A percentile compares a stretch with the other conserved stretches of the same genome.
These are phyloP conservation scores for Bradypodion pumilum DNA, from an alignment of 2,797 vertebrate genomes.

Conservation along the genomic window DNA sequence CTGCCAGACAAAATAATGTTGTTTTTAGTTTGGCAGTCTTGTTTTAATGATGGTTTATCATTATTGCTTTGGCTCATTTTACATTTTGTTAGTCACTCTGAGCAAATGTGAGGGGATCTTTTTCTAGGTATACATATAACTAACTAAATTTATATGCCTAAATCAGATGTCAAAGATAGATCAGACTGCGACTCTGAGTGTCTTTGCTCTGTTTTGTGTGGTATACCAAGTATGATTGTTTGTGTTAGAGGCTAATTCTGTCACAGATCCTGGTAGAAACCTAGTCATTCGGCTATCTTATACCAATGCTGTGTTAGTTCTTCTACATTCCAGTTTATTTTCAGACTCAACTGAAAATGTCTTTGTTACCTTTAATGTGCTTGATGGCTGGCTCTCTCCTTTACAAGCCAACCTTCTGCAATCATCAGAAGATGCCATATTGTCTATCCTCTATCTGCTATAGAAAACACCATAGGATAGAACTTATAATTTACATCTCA, in stretches of 20 bases:
- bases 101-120: too few relatives aligned
- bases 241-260: not conserved
- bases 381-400: not conserved
- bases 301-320: not conserved
- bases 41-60: not conserved
- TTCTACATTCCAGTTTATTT: not conserved
- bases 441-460: not conserved
- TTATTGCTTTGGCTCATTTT: not conserved
- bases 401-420: not conserved
- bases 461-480: not conserved
- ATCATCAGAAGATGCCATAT: too few relatives aligned
- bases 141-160: too few relatives aligned
- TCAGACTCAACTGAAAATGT: not conserved
- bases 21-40: not conserved
- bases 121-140: too few relatives aligned
- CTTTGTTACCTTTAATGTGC: not conserved
- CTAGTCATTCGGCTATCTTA: not conserved
- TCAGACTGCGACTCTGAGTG: not conserved
- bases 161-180: not conserved
- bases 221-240: not conserved
- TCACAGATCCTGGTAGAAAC: not conserved
- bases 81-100: too few relatives aligned
- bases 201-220: not conserved
- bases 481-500: not conserved
- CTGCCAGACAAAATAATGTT: not conserved